Base-by-base conservation (phyloP, 2,113 vertebrate genomes). In the Scalopus aquaticus region DNA sequence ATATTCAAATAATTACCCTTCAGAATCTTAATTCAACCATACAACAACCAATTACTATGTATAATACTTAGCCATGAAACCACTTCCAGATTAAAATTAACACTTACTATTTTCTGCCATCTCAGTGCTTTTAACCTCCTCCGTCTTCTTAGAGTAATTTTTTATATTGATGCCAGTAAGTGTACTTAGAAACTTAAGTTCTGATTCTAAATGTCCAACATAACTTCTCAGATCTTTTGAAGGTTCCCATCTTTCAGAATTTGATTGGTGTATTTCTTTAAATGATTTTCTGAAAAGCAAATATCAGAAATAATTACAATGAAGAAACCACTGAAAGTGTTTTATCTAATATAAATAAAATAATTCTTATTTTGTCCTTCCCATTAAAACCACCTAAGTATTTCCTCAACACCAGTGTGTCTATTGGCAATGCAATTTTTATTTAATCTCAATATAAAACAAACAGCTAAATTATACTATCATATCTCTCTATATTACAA, bases 91-190 rank as follows among this genome's bases (percentile, higher is more conserved):
- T 77, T 42, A 65, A 91, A 77, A 81, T 67, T 89, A 94, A 58
- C 15, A 32, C 98, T 98, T 98, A 99, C 99, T 96, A 91, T 95
- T 98, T 84, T 91, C 93, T 11, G 60, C n/a, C 77, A 73, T 58
- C 39, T 94, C 89, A 54, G 87, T 46, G 30, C 20, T 78, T n/a
- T n/a, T 51, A 35, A 90, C 12, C 10, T 98, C 97, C 70, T 99
- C 15, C 7, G 96, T 99, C 94, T 98, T 98, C 95, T 94, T 97
- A 51, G 78, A 98, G 95, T 99, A 99, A 69, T 97, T 97, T 35
- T 88, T 98, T 86, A 99, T 98, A 65, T n/a, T 97, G 94, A 99
- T 96, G 35, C 98, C 98, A 70, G 98, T 99, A 35, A 99, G 93
- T 13, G 96, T 92, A 2, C 94, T 98, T 95, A 99, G 97, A 95